Conservation (phyloP, 2,113 vertebrate species). For the Struthidea cinerea region DNA sequence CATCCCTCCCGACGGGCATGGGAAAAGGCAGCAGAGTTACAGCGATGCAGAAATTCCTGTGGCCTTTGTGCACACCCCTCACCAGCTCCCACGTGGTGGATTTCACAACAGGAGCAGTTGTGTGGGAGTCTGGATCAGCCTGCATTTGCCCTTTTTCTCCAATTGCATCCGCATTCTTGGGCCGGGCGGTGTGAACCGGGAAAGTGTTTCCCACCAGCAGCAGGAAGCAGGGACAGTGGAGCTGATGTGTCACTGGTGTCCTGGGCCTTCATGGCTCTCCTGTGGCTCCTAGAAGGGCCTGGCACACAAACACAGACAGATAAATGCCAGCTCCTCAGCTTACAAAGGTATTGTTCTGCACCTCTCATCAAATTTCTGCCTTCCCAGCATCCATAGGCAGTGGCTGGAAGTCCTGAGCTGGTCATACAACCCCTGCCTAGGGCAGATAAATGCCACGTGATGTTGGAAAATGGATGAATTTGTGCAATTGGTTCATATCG, state of each 20-base stretch:
- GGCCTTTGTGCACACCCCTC: background rate
- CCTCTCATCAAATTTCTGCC: background rate
- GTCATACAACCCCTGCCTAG: background rate
- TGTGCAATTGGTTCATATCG: background rate
- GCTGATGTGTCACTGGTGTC: background rate
- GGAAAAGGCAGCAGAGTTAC: background rate
- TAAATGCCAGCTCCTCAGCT: background rate
- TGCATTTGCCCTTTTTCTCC: background rate
- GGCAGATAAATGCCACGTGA: background rate
- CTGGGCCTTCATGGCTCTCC: background rate
- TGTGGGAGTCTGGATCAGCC: background rate
- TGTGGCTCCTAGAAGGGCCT: background rate
- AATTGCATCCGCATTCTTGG: background rate
- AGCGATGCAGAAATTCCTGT: background rate
- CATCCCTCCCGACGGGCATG: background rate
- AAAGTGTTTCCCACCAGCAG: background rate
- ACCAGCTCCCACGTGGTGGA: background rate
- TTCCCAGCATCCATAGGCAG: background rate
- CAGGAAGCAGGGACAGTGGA: background rate
- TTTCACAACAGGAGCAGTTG: background rate
- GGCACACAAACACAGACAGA: background rate
- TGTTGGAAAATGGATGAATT: background rate
- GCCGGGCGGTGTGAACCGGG: accelerated
- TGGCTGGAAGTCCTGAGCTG: background rate
- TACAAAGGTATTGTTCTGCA: background rate